A percentile compares a stretch with the other conserved stretches of the same genome.
Evolutionary conservation across 2,113 vertebrate species (phyloP).

Genomic region (Actinemys pallida): DNA sequence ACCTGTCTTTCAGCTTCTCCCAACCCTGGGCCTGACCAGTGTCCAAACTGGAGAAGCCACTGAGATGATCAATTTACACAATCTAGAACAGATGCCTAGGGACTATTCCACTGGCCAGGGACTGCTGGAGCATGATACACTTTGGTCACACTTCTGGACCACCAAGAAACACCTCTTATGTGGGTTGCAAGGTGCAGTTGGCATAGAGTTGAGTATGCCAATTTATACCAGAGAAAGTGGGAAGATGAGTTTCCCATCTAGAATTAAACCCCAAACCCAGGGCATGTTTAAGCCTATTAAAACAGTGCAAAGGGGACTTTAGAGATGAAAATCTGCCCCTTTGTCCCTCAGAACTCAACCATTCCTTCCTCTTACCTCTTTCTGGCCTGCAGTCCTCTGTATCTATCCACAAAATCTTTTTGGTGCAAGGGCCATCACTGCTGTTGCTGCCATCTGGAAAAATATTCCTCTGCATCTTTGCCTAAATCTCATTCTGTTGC

Average conservation of each 20-base stretch:
- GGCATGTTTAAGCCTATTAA: not conserved
- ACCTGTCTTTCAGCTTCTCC: not conserved
- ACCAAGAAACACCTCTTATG: accelerated
- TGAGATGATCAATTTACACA: not conserved
- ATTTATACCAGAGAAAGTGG: not conserved
- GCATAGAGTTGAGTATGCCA: not conserved
- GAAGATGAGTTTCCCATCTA: not conserved
- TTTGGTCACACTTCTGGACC: not conserved
- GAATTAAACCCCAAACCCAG: not conserved
- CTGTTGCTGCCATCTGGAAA: not conserved
- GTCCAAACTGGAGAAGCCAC: not conserved
- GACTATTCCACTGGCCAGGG: not conserved
- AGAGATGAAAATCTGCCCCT: accelerated
- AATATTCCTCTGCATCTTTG: not conserved
- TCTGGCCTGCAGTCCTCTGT: not conserved
- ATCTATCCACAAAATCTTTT: not conserved
- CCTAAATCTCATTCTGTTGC: not conserved
- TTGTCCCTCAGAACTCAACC: not conserved
- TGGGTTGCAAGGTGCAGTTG: accelerated
- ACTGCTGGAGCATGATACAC: not conserved
- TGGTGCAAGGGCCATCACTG: not conserved
- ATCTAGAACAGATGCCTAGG: accelerated
- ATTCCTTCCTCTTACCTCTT: accelerated
- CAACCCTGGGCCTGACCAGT: not conserved
- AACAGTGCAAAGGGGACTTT: not conserved